Evolutionary conservation across 1,140 invertebrate genomes (phyloP), one percentile per base, ranked within the genome.

Genomic region (Aricia agestis): DNA sequence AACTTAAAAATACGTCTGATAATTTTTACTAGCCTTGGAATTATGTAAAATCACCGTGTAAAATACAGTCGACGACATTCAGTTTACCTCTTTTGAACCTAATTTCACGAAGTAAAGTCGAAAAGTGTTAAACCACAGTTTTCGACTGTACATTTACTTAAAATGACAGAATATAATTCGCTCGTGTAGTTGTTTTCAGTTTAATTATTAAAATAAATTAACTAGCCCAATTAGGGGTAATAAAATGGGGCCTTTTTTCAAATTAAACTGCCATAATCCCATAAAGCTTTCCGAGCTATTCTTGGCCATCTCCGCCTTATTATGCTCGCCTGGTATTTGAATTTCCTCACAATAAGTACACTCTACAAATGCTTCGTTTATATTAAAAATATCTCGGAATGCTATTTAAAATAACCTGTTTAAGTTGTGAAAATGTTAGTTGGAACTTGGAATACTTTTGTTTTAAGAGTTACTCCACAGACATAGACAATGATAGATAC

Each of bases 321-420:
- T 79, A 79, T 78, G 74, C 76, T 78, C 74, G 72, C 76, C 76
- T 82, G 77, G 78, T 75, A 80, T 79, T 79, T 72, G 76, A 82
- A 79, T 76, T 78, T 78, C 76, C 78, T 72, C 75, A 79, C 75
- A 74, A 78, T 73, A 76, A n/a, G n/a, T n/a, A n/a, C n/a, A 72
- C 68, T 74, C 69, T 76, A 78, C 74, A 79, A 78, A 79, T 72
- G 73, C 66, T 72, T 75, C 71, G 72, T 72, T 74, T 74, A 78
- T 83, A 83, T 83, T 81, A 81, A 80, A 78, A 82, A 79, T 77
- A 78, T 68, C 74, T 73, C 70, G 74, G 10, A 52, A 52, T 52
- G 36, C 45, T 52, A 36, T 52, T 52, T 52, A 42, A 7, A 42
- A 52, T 52, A 52, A 52, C 45, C 45, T 13, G 3, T 52, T 13